A percentile compares a stretch with the other conserved stretches of the same genome.
These are phyloP conservation scores for Spongilla lacustris DNA, from an alignment of 37 sponge, comb jelly and placozoan genomes.

Conservation along the genomic window DNA sequence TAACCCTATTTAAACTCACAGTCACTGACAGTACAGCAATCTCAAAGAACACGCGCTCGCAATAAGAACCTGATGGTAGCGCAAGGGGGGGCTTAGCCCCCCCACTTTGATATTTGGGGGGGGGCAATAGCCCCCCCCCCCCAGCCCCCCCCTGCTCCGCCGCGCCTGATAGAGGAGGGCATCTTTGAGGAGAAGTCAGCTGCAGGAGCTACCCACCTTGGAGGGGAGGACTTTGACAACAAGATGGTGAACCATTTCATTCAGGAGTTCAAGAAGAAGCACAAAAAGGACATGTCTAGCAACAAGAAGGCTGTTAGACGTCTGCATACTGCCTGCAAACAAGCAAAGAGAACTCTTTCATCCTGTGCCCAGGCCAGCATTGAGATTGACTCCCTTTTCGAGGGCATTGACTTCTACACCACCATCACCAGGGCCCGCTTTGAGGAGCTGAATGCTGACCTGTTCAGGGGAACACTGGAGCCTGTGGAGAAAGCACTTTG, in stretches of 20 bases:
- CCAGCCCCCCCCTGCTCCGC: no score
- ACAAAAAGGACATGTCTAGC: slow-evolving; percentile 78
- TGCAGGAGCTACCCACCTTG: slow-evolving; percentile 95
- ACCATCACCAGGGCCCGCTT: slow-evolving; percentile 92
- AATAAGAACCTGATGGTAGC: no score
- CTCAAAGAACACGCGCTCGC: no score
- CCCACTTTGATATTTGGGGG: no score
- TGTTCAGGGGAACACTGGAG: slow-evolving; percentile 84
- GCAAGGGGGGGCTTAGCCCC: no score
- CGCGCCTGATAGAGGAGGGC: no score
- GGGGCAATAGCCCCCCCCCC: no score
- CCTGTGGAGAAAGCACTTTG: slow-evolving; percentile 92
- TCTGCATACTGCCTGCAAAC: slow-evolving; percentile 92
- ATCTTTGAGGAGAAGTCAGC: slow-evolving; percentile 92
- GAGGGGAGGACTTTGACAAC: slow-evolving; percentile 97
- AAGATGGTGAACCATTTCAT: slow-evolving; percentile 85
- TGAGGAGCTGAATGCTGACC: slow-evolving; percentile 90
- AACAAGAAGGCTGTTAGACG: slow-evolving; percentile 87
- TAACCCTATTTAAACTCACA: no score
- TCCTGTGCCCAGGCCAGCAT: slow-evolving; percentile 86
- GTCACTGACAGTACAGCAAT: no score
- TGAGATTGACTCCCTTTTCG: slow-evolving; percentile 90
- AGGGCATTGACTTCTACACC: slow-evolving; percentile 95
- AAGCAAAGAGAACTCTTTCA: slow-evolving; percentile 92
- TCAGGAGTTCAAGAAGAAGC: slow-evolving; percentile 87